Evolutionary conservation across 2,113 vertebrate species (phyloP), one percentile per base, ranked within the genome.

Genomic region (Anas platyrhynchos): DNA sequence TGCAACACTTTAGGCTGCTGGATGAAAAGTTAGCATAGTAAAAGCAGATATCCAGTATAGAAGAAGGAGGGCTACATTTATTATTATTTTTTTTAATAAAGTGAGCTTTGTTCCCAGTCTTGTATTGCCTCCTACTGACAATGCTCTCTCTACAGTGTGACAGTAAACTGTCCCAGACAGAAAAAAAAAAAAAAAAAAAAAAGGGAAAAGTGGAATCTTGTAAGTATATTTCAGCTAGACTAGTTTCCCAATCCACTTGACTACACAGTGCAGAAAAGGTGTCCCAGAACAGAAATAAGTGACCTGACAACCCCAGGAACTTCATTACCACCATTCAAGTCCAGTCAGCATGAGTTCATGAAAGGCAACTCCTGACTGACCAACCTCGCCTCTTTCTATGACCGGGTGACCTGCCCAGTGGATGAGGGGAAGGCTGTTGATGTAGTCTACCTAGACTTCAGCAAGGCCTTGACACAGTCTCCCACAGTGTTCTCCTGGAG

Each of bases 1-100:
- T 0, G 0, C 0, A 1, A 59, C 62, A 52, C 16, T 36, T 69
- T 1, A 61, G 32, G 66, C 71, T 91, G 69, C 16, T 43, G 54
- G 29, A 82, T 8, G 29, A 41, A 68, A 85, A 56, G 16, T 34
- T 3, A 82, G 44, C 62, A 8, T 5, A 25, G 20, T 2, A 54
- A 50, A 76, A 94, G 62, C 8, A 88, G 65, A n/a, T 1, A 6
- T 9, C 11, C 17, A n/a, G 20, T 46, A 14, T 3, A 82, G 41
- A 79, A 80, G 34, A 32, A 58, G 21, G 22, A 61, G 13, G 13
- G 13, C 26, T 76, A 3, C 46, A 67, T 77, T 9, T 2, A 7
- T 34, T 23, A 34, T 18, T 21, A 11, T 21, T 54, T 48, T 48
- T 48, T 21, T 48, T 22, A 48, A 48, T 48, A 41, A 11, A 58